phyloP scores from a whole-genome alignment of 2,113 vertebrate species.

The Halichoeres trimaculatus region DNA sequence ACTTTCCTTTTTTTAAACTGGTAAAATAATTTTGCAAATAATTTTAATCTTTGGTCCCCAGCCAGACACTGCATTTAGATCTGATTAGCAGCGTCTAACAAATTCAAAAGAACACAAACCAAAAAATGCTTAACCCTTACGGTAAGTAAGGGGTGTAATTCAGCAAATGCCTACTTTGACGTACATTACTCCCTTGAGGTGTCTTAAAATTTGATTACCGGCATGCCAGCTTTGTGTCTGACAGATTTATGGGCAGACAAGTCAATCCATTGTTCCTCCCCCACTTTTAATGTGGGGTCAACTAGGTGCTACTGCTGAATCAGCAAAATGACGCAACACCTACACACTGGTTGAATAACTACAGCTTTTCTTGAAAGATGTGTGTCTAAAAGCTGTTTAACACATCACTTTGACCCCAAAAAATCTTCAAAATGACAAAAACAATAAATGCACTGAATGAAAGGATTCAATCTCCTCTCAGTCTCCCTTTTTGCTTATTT shows the following conservation, averaged over 20 bases:
- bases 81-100: neutral
- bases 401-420: too few relatives aligned
- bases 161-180: conserved; percentile 8
- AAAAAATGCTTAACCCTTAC: neutral
- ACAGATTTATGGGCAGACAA: conserved; percentile 9
- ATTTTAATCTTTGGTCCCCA: too few relatives aligned
- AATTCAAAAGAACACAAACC: neutral
- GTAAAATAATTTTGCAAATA: neutral
- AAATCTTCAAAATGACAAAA: too few relatives aligned
- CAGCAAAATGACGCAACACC: neutral
- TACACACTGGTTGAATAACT: neutral
- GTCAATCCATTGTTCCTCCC: neutral
- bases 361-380: neutral
- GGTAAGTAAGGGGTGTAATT: conserved; percentile 32
- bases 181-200: conserved; percentile 22
- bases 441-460: neutral
- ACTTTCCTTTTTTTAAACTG: too few relatives aligned
- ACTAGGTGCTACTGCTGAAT: neutral
- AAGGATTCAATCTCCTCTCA: neutral
- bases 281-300: conserved; percentile 1
- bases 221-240: conserved; percentile 16
- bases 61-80: neutral
- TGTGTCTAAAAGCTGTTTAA: neutral
- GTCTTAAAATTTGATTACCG: conserved; percentile 28
- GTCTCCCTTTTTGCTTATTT: neutral